A percentile compares a stretch with the other conserved stretches of the same genome.
phyloP scores from a whole-genome alignment of 2,113 vertebrate genomes.

The Agelaius tricolor region DNA sequence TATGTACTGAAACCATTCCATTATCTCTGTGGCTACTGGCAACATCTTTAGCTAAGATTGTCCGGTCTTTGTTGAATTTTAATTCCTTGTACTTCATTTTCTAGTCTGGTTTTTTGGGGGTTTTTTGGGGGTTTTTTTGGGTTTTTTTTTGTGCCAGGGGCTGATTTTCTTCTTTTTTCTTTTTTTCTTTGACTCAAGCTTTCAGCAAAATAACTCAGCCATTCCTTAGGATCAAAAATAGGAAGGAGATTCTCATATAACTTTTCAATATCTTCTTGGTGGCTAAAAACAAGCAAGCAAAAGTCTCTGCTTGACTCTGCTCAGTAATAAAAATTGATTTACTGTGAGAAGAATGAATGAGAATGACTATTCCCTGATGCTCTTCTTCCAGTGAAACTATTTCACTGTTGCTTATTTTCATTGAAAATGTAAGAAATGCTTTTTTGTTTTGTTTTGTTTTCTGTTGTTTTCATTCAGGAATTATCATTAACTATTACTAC shows the following conservation, averaged over 20 bases:
- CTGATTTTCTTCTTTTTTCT: neutral
- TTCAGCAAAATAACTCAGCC: neutral
- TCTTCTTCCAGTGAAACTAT: neutral
- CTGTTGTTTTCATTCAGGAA: neutral
- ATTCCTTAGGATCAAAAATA: neutral
- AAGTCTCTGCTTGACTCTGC: neutral
- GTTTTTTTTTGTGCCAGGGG: neutral
- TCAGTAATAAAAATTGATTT: neutral
- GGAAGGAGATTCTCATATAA: neutral
- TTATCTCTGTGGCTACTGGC: neutral
- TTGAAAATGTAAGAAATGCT: neutral
- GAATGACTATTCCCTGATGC: neutral
- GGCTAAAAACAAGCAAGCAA: neutral
- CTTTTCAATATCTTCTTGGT: neutral
- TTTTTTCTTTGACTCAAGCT: neutral
- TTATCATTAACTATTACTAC: neutral
- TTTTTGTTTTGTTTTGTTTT: neutral
- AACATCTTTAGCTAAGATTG: neutral
- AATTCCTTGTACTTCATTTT: neutral
- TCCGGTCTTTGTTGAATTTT: neutral
- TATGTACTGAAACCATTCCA: neutral
- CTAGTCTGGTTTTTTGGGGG: neutral
- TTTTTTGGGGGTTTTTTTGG: neutral
- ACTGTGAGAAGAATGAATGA: neutral
- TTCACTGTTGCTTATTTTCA: neutral